Base-by-base conservation (phyloP, 1,140 invertebrate species). In the Octopus bimaculoides region DNA sequence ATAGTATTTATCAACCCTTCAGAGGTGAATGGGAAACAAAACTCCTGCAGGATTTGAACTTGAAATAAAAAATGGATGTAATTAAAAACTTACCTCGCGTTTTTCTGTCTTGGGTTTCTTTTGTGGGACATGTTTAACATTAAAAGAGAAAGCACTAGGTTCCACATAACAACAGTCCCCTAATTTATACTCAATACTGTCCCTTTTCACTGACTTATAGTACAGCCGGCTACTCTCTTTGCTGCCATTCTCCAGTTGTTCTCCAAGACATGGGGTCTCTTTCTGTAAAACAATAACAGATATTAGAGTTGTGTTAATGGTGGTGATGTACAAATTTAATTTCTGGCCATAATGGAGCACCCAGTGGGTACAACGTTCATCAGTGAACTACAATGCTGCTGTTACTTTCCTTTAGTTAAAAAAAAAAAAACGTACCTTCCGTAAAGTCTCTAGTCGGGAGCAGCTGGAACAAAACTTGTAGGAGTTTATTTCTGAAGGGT, bases 101-200 rank as follows among this genome's bases (percentile, higher is more conserved):
- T 85, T 84, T n/a, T 83, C 85, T 1, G 54, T 61, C 75, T 87
- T 88, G 4, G 26, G 14, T 90, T 88, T 85, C 80, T 85, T 87
- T 1, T 79, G 17, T 8, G 79, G 77, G 17, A 81, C 82, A 54
- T 83, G 84, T 80, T 89, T 88, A 52, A 86, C 84, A 54, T 92
- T 92, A 77, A 95, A 93, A 83, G 91, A 92, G 81, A 94, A 94
- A 2, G 92, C 92, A 10, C 92, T 92, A 3, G 94, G 94, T 79
- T 92, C 90, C 5, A 96, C 85, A 88, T 94, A 95, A n/a, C 95
- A 93, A 75, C 92, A 92, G 82, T 92, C 92, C n/a, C 95, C 94
- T 54, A 93, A 90, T 82, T 91, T 91, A 86, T 93, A 94, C 71
- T 93, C 92, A 77, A 92, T 85, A 20, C 92, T 92, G 83, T 91